phyloP scores from a whole-genome alignment of 1,140 invertebrate genomes.

The Lordiphosa clarofinis region DNA sequence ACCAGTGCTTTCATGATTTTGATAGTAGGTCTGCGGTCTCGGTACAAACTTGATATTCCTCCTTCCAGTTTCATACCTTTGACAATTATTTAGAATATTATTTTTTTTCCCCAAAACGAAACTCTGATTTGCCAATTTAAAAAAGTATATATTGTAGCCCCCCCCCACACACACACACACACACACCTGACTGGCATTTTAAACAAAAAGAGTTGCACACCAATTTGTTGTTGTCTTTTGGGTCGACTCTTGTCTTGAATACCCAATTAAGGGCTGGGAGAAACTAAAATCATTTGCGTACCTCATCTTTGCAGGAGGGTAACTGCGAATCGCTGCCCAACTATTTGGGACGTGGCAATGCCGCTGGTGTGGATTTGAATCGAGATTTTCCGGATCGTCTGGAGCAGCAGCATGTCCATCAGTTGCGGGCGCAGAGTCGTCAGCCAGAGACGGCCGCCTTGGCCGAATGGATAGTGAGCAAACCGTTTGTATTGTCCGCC shows the following conservation, averaged over 20 bases:
- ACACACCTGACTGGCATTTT: slow-evolving; percentile 7
- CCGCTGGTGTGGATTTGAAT: slow-evolving; percentile 90
- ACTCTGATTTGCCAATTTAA: too few relatives aligned
- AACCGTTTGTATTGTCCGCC: slow-evolving; percentile 94
- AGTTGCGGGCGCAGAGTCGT: slow-evolving; percentile 80
- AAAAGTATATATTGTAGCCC: too few relatives aligned
- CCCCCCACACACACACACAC: too few relatives aligned
- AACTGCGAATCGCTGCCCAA: slow-evolving; percentile 85
- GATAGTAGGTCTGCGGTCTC: too few relatives aligned
- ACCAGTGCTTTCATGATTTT: too few relatives aligned
- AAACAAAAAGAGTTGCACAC: not conserved
- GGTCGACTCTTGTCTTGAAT: not conserved
- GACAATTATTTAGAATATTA: too few relatives aligned
- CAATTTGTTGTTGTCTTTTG: not conserved
- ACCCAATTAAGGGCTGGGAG: not conserved
- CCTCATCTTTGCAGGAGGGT: slow-evolving; percentile 84
- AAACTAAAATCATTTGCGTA: not conserved
- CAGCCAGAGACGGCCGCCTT: slow-evolving; percentile 95
- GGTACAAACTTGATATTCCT: too few relatives aligned
- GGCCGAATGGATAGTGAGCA: slow-evolving; percentile 92
- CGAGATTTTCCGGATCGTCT: slow-evolving; percentile 94
- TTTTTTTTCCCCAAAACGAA: too few relatives aligned
- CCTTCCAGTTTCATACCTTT: too few relatives aligned
- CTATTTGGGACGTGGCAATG: slow-evolving; percentile 88
- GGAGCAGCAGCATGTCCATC: slow-evolving; percentile 78